phyloP scores from a whole-genome alignment of 2,113 vertebrate species.

The Rhinolophus sinicus region DNA sequence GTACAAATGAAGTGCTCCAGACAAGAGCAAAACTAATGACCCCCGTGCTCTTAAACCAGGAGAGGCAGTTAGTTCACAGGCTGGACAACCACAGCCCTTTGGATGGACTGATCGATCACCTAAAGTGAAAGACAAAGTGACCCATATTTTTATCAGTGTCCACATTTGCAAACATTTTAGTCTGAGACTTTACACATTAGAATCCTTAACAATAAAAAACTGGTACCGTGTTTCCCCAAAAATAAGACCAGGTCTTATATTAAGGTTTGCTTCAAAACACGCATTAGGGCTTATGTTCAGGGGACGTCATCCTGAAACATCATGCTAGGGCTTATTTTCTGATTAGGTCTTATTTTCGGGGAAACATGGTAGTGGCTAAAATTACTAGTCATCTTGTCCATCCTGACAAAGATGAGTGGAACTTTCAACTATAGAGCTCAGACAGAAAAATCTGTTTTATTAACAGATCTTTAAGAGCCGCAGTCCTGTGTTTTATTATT shows the following conservation, averaged over 20 bases:
- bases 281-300: no score
- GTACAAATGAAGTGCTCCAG: not conserved
- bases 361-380: not conserved
- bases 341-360: no score
- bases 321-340: no score
- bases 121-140: not conserved
- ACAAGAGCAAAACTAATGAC: not conserved
- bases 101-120: not conserved
- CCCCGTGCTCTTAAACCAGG: not conserved
- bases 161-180: not conserved
- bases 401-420: not conserved
- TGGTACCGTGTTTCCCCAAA: no score
- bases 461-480: not conserved
- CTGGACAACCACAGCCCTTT: not conserved
- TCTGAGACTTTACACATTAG: not conserved
- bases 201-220: constrained; percentile 36
- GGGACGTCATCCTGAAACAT: no score
- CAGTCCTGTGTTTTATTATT: not conserved
- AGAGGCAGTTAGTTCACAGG: not conserved
- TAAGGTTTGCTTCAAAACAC: no score
- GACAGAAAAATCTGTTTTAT: constrained; percentile 1
- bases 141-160: not conserved
- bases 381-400: not conserved
- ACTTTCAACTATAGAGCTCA: constrained; percentile 23
- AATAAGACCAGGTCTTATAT: no score